A percentile compares a stretch with the other conserved stretches of the same genome.
These are phyloP conservation scores for Anguilla japonica DNA, from an alignment of 2,113 vertebrate genomes.

Conservation along the genomic window DNA sequence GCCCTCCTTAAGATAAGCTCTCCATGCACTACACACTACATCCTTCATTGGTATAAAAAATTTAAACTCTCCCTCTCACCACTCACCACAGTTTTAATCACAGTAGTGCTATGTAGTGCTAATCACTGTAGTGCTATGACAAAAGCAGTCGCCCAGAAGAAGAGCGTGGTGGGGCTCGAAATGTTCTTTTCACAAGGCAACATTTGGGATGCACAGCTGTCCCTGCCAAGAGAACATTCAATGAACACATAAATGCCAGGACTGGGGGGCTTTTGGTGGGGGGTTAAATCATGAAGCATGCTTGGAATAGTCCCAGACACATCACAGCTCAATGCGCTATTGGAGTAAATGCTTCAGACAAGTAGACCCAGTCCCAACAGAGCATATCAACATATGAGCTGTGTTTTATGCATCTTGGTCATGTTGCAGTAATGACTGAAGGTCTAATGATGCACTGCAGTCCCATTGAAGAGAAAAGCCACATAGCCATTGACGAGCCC, in stretches of 20 bases:
- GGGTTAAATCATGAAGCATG: background rate
- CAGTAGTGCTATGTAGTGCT: too few species aligned
- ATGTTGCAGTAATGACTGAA: background rate
- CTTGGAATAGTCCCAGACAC: background rate
- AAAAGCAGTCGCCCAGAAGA: constrained; percentile 7
- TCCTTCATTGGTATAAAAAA: constrained; percentile 5
- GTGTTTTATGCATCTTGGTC: background rate
- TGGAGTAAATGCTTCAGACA: background rate
- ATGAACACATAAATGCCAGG: background rate
- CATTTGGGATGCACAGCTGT: constrained; percentile 38
- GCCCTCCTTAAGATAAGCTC: background rate
- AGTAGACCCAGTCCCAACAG: background rate
- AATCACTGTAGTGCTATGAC: background rate
- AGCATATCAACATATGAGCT: background rate
- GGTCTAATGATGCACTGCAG: background rate
- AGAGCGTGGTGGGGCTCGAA: constrained; percentile 29
- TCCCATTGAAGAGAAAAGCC: background rate
- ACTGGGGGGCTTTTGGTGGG: background rate
- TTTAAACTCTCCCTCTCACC: constrained; percentile 17
- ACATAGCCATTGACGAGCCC: background rate
- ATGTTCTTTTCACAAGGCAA: constrained; percentile 12
- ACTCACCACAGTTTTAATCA: background rate
- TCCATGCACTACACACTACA: background rate
- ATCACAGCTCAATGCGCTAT: background rate
- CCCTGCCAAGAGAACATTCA: background rate